phyloP scores from a whole-genome alignment of 2,113 vertebrate genomes.

The Boulengerochromis microlepis region DNA sequence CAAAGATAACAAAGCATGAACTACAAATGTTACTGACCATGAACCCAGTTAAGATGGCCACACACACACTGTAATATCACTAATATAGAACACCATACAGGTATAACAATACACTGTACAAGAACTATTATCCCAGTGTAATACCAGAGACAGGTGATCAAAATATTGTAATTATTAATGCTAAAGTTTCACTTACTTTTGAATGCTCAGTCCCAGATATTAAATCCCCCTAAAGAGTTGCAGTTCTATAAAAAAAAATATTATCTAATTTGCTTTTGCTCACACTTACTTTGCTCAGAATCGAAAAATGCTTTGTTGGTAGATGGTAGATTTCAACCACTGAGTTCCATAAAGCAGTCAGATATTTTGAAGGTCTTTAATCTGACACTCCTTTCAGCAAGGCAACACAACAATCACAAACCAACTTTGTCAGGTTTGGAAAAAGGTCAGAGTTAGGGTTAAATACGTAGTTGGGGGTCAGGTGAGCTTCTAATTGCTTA shows the following conservation, averaged over 20 bases:
- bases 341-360: background rate
- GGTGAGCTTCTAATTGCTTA: background rate
- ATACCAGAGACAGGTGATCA: background rate
- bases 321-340: fast-evolving
- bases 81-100: background rate
- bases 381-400: background rate
- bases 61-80: background rate
- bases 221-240: fast-evolving
- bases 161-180: background rate
- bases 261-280: background rate
- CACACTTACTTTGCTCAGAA: background rate
- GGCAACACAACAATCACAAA: background rate
- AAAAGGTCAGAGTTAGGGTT: fast-evolving
- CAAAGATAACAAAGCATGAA: background rate
- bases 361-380: background rate
- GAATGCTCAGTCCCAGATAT: background rate
- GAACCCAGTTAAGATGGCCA: background rate
- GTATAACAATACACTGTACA: background rate
- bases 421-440: background rate
- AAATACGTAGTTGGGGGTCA: background rate
- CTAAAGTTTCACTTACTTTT: background rate
- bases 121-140: background rate
- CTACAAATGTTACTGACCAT: background rate
- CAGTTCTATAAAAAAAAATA: background rate
- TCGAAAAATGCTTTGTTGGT: fast-evolving